These are phyloP conservation scores for Hirundo rustica DNA, from an alignment of 2,797 vertebrate genomes.

Conservation along the genomic window DNA sequence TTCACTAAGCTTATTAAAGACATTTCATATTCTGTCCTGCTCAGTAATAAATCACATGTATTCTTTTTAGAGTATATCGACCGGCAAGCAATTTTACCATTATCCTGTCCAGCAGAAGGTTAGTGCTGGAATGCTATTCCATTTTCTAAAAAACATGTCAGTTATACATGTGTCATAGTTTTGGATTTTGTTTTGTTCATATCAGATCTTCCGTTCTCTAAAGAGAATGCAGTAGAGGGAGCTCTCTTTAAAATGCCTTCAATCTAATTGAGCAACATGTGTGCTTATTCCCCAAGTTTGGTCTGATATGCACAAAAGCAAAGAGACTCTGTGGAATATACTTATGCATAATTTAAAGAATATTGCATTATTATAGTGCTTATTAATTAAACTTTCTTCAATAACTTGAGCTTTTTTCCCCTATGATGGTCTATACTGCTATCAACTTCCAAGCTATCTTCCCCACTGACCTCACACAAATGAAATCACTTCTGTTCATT, in stretches of 20 bases:
- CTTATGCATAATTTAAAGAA: neutral
- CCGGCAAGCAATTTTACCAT: slow-evolving; percentile 45
- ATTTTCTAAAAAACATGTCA: neutral
- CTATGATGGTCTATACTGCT: neutral
- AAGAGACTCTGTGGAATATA: neutral
- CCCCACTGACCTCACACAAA: neutral
- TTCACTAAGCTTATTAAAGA: slow-evolving; percentile 65
- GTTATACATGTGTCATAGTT: neutral
- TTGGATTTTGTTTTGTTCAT: neutral
- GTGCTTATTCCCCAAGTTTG: neutral
- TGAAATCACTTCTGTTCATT: neutral
- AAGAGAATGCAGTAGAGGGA: neutral
- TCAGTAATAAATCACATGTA: slow-evolving; percentile 61
- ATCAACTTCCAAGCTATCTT: neutral
- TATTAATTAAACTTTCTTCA: neutral
- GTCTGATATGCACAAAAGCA: neutral
- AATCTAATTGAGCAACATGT: neutral
- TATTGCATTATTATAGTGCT: neutral
- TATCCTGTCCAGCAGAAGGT: neutral
- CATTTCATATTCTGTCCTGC: slow-evolving; percentile 19
- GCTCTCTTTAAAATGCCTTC: neutral
- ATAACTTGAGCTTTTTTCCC: neutral
- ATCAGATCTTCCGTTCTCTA: neutral
- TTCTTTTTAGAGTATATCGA: slow-evolving; percentile 51
- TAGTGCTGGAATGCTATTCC: neutral